Evolutionary conservation across 2,797 vertebrate species (phyloP).

Genomic region (Platalea minor): DNA sequence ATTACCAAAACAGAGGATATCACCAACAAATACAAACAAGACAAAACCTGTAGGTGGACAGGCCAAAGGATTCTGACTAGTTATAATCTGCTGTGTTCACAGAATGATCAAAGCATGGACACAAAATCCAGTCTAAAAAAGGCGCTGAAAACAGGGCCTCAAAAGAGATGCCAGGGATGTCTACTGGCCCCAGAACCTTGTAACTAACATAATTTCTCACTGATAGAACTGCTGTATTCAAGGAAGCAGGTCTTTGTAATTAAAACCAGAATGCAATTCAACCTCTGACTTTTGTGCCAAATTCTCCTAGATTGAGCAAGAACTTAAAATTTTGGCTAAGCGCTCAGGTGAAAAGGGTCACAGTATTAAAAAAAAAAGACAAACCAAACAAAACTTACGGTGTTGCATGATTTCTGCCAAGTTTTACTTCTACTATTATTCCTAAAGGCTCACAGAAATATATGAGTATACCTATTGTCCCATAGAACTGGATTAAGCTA

Average conservation of each 20-base stretch:
- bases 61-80: background rate
- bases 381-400: background rate
- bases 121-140: background rate
- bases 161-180: background rate
- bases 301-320: background rate
- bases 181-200: background rate
- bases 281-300: background rate
- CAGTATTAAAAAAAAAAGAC: background rate
- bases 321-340: background rate
- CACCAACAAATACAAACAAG: background rate
- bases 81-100: background rate
- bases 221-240: background rate
- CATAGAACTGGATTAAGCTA: background rate
- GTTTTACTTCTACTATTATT: background rate
- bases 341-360: background rate
- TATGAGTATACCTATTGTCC: background rate
- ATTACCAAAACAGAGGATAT: background rate
- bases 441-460: background rate
- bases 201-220: background rate
- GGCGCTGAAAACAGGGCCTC: background rate
- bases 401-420: background rate
- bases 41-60: background rate
- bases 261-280: background rate
- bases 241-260: background rate
- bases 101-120: background rate